Base-by-base conservation (phyloP, 2,113 vertebrate genomes). In the Nothobranchius kuhntae region DNA sequence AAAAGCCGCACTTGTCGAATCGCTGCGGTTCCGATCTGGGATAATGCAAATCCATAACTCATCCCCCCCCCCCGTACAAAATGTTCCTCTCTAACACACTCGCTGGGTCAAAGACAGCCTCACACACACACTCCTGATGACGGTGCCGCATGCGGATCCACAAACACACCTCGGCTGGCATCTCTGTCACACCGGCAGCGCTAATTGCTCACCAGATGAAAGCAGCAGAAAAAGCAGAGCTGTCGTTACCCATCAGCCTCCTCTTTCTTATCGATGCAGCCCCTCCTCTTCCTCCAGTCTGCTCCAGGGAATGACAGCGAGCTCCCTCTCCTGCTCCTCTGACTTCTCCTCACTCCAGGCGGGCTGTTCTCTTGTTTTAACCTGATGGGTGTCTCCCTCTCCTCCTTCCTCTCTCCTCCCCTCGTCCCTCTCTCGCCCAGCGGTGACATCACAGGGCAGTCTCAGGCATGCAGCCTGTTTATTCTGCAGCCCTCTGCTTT, bases 381-480 rank as follows among this genome's bases (percentile, higher is more conserved):
- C 77, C 75, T 75, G 81, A 75, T 80, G 77, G 88, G 86, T 65
- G 79, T 84, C 65, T 53, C 71, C 52, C 73, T 67, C 50, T n/a
- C 24, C 46, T 60, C 58, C 51, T 58, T 0, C 70, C 72, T 64
- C 45, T 77, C 80, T 55, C 84, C 75, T 80, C 78, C 77, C 73
- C 67, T 71, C 51, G 38, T 81, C 81, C 78, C 61, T 80, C 51
- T 8, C 68, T 85, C 75, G 65, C 85, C 82, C 81, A 81, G 73
- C 68, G 75, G 75, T 90, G 88, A 91, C 86, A 89, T 90, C 89
- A 88, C 82, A 83, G 85, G 82, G 87, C 85, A 78, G 86, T 91
- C 85, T 86, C 76, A 89, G 75, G 86, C 87, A 86, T 88, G 86
- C 81, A 86, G 87, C 50, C 80, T 89, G 86, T 90, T 89, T 91